A percentile compares a stretch with the other conserved stretches of the same genome.
phyloP scores from a whole-genome alignment of 2,888 invertebrate genomes.

The Cheilosia impressa region DNA sequence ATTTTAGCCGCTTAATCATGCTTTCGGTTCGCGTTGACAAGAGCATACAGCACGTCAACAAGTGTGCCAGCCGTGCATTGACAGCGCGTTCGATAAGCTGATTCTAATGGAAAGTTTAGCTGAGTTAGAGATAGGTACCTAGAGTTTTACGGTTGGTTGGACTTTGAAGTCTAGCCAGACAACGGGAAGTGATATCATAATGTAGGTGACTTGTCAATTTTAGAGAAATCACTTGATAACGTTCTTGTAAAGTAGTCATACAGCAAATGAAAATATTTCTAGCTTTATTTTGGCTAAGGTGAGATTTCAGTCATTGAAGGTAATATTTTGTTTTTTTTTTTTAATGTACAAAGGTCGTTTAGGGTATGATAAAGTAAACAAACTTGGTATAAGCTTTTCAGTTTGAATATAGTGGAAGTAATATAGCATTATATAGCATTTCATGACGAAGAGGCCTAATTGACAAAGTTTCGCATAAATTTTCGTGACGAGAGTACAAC shows the following conservation, averaged over 20 bases:
- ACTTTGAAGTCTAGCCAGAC: slow-evolving; percentile 11
- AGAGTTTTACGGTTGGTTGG: neutral
- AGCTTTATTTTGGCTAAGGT: no score
- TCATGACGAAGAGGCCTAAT: neutral
- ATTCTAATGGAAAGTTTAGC: neutral
- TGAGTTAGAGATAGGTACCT: no score
- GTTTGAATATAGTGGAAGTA: neutral
- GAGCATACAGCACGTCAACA: neutral
- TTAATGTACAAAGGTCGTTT: neutral
- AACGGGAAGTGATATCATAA: slow-evolving; percentile 6
- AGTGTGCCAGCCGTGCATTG: slow-evolving; percentile 4
- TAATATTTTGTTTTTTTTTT: no score
- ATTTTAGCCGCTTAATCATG: slow-evolving; percentile 36
- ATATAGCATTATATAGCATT: neutral
- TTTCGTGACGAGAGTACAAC: no score
- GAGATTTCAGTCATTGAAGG: no score
- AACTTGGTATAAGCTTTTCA: neutral
- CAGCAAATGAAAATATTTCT: neutral
- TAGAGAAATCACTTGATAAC: slow-evolving; percentile 1
- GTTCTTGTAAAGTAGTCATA: neutral
- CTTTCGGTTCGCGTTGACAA: slow-evolving; percentile 1
- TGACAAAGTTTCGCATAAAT: no score
- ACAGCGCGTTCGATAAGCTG: slow-evolving; percentile 1
- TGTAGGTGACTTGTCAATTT: slow-evolving; percentile 5
- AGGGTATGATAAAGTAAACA: neutral